Evolutionary conservation across 2,113 vertebrate species (phyloP), one percentile per base, ranked within the genome.

Genomic region (Thymallus thymallus): DNA sequence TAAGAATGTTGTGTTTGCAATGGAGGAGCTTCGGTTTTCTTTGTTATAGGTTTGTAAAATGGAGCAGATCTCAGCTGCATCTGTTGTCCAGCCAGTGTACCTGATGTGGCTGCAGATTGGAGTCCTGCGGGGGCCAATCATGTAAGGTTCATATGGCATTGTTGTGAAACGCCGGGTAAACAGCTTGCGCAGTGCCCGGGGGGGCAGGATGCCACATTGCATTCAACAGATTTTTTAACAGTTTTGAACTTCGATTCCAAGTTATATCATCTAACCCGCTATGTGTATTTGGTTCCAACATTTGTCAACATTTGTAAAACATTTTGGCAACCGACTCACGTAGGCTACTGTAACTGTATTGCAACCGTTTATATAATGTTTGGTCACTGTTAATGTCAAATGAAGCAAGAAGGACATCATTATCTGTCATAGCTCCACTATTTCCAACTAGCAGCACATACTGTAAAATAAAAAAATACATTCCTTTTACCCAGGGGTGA

Each of bases 121-220:
- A 32, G 73, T 4, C 64, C 65, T 26, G 10, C 9, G 51, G 73
- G 68, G 65, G 41, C 26, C 65, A 14, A 7, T 67, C 63, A 60
- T 46, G 22, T 64, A 51, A 16, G 60, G 29, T 45, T 74, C 76
- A 61, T 61, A 68, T 72, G 72, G 69, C 74, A 77, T 74, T 80
- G 74, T 78, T 82, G 74, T 75, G 74, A 84, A 76, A 68, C 30
- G 65, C 23, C 61, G 35, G 16, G 78, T 68, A 80, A 84, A 86
- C 80, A 75, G 55, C 76, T 66, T 67, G 71, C 68, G 61, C 74
- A 80, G 80, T 71, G 75, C 77, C 75, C n/a, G 45, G 70, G 69
- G 69, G 72, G 71, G 45, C 16, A 51, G 74, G 72, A 62, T 51
- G 23, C 66, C 72, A 71, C 51, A 58, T 20, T 12, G 20, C 6